Percentiles rank a stretch among this genome's conserved stretches.
These are phyloP conservation scores for Oreochromis aureus DNA, from an alignment of 2,113 vertebrate species.

Conservation along the genomic window DNA sequence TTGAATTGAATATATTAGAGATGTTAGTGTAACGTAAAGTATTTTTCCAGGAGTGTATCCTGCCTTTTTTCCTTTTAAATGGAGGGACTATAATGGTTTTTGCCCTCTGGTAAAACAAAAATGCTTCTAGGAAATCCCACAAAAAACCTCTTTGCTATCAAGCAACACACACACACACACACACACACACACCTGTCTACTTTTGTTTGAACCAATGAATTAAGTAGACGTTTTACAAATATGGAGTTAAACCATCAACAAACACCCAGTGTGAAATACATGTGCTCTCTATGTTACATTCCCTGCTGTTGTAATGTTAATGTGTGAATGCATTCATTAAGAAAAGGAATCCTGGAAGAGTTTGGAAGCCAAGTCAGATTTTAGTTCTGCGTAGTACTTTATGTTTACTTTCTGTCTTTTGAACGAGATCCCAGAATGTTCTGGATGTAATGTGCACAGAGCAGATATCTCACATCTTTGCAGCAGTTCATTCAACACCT, in stretches of 20 bases:
- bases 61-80: not conserved
- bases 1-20: not conserved
- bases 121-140: not conserved
- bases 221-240: not conserved
- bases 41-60: not conserved
- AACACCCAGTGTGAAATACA: not conserved
- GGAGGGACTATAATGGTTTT: not conserved
- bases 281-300: not conserved
- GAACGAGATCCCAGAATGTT: not conserved
- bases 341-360: not conserved
- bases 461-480: not conserved
- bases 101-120: not conserved
- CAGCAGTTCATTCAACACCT: not conserved
- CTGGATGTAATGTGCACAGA: not conserved
- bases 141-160: not conserved
- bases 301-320: slow-evolving; percentile 2
- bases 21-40: not conserved
- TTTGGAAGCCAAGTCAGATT: not conserved
- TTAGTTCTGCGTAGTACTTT: not conserved
- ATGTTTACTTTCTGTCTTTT: not conserved
- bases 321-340: not conserved
- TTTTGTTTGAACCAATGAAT: not conserved
- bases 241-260: not conserved
- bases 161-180: not conserved
- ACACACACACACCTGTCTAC: not conserved